A percentile compares a stretch with the other conserved stretches of the same genome.
Conservation (phyloP, 2,797 vertebrate species). For the Hippoglossus hippoglossus region DNA sequence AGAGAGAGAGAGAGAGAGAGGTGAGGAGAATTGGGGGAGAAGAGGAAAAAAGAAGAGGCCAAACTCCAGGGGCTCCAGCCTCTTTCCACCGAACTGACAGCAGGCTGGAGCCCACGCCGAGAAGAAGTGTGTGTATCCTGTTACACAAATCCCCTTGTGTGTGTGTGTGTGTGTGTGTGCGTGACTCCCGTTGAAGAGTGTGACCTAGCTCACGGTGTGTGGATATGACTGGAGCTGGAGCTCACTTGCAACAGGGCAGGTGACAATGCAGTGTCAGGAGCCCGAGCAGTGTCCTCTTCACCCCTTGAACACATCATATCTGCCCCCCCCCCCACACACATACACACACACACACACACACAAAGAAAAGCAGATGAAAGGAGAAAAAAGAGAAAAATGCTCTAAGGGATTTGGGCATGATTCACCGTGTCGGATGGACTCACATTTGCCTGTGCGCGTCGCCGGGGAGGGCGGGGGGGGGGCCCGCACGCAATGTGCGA, state of each 20-base stretch:
- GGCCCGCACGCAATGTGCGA: slow-evolving; percentile 18
- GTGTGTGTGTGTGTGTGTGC: background rate
- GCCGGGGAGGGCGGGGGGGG: background rate
- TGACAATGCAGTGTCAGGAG: slow-evolving; percentile 59
- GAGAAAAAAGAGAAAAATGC: slow-evolving; percentile 8
- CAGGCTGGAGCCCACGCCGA: slow-evolving; percentile 52
- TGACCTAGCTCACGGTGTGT: slow-evolving; percentile 38
- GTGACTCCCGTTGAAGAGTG: slow-evolving; percentile 19
- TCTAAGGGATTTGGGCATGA: slow-evolving; percentile 45
- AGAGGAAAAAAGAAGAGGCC: slow-evolving; percentile 45
- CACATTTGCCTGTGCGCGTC: slow-evolving; percentile 22
- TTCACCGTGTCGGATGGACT: slow-evolving; percentile 40
- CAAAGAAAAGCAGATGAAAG: background rate
- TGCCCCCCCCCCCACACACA: background rate
- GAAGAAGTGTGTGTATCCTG: slow-evolving; percentile 53
- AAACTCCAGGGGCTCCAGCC: slow-evolving; percentile 57
- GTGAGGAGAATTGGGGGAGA: slow-evolving; percentile 40
- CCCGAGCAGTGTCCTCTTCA: slow-evolving; percentile 42
- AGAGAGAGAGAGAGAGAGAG: slow-evolving; percentile 27
- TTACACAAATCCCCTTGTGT: slow-evolving; percentile 57
- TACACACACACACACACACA: background rate
- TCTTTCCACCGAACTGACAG: slow-evolving; percentile 70
- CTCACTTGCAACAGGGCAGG: slow-evolving; percentile 33
- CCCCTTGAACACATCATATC: slow-evolving; percentile 46
- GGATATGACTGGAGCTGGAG: slow-evolving; percentile 31